Percentiles rank a stretch among this genome's conserved stretches.
Conservation (phyloP, 2,888 invertebrate species). For the Caenorhabditis plicata region DNA sequence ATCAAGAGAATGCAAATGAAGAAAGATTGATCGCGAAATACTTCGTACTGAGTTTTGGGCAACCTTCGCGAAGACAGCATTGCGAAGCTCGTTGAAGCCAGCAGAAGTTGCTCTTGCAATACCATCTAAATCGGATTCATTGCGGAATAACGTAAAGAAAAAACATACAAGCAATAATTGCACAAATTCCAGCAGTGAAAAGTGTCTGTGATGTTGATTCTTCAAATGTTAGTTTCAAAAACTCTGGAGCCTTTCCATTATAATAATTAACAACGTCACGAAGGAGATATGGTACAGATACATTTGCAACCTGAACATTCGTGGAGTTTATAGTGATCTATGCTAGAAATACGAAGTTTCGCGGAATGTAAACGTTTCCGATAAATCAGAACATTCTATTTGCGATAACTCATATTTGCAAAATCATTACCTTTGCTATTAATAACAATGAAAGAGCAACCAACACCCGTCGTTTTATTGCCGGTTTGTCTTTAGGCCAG, state of each 20-base stretch:
- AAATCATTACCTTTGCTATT: slow-evolving; percentile 68
- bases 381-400: too few relatives aligned
- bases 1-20: slow-evolving; percentile 84
- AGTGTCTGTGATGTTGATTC: slow-evolving; percentile 45
- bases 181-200: slow-evolving; percentile 54
- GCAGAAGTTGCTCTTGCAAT: slow-evolving; percentile 85
- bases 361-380: too few relatives aligned
- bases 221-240: slow-evolving; percentile 48
- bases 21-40: slow-evolving; percentile 91
- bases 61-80: slow-evolving; percentile 80
- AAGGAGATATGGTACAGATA: slow-evolving; percentile 91
- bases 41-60: slow-evolving; percentile 93
- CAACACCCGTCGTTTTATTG: slow-evolving; percentile 79
- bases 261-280: slow-evolving; percentile 88
- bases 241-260: slow-evolving; percentile 70
- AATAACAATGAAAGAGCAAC: slow-evolving; percentile 73
- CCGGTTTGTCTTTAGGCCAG: slow-evolving; percentile 75
- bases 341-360: slow-evolving; percentile 4
- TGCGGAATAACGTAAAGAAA: not conserved
- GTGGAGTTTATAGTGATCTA: not conserved
- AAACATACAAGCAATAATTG: slow-evolving; percentile 61
- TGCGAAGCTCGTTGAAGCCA: slow-evolving; percentile 90
- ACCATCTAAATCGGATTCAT: slow-evolving; percentile 76
- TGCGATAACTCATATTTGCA: not conserved
- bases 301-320: slow-evolving; percentile 80